phyloP scores from a whole-genome alignment of 1,140 invertebrate species.

The Procambarus virginalis region DNA sequence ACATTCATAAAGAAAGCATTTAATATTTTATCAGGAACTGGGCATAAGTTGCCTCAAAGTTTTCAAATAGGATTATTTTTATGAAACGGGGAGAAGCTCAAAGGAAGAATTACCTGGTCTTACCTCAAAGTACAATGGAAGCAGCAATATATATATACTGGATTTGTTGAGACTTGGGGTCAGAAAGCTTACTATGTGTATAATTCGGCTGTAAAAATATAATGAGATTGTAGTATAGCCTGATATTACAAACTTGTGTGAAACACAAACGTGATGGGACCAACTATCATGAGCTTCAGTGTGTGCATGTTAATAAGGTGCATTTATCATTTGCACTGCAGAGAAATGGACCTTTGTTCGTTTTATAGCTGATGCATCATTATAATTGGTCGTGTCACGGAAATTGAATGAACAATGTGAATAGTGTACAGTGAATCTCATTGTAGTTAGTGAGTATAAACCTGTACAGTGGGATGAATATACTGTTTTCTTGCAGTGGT shows the following conservation, averaged over 20 bases:
- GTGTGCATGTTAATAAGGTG: slow-evolving; percentile 26
- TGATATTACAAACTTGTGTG: slow-evolving; percentile 52
- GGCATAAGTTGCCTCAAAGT: slow-evolving; percentile 14
- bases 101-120: slow-evolving; percentile 49
- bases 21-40: slow-evolving; percentile 13
- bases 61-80: slow-evolving; percentile 36
- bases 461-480: slow-evolving; percentile 46
- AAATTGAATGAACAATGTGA: slow-evolving; percentile 49
- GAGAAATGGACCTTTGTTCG: slow-evolving; percentile 7
- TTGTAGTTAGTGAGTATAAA: slow-evolving; percentile 54
- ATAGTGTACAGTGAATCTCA: slow-evolving; percentile 64
- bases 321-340: slow-evolving; percentile 10
- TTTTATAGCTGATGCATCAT: slow-evolving; percentile 21
- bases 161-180: slow-evolving; percentile 46
- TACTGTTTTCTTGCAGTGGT: slow-evolving; percentile 33
- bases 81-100: slow-evolving; percentile 35
- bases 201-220: slow-evolving; percentile 39
- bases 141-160: slow-evolving; percentile 50
- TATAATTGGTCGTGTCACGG: slow-evolving; percentile 21
- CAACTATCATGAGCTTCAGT: slow-evolving; percentile 53
- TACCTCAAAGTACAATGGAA: slow-evolving; percentile 49
- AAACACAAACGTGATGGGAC: slow-evolving; percentile 53
- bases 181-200: slow-evolving; percentile 38
- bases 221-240: slow-evolving; percentile 47
- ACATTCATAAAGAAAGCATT: neutral